Conservation (phyloP, 2,888 invertebrate genomes). For the Lithophane semibrunnea region DNA sequence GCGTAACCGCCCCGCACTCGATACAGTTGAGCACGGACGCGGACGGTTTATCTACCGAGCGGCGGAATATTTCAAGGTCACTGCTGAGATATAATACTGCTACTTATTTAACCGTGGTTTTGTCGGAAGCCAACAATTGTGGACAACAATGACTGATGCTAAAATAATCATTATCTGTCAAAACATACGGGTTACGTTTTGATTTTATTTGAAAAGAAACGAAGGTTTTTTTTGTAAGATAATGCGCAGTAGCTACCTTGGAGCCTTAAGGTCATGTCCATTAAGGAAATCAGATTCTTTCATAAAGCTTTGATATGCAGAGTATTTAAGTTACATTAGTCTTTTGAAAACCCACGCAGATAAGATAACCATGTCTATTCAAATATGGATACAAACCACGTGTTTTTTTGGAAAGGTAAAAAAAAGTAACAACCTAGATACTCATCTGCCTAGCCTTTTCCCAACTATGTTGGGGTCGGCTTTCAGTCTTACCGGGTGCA, state of each 20-base stretch:
- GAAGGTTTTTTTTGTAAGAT: background rate
- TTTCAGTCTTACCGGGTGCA: too few species aligned
- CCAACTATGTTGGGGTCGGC: too few species aligned
- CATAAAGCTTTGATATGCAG: background rate
- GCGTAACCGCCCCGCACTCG: too few species aligned
- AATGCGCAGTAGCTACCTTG: background rate
- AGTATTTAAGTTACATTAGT: background rate
- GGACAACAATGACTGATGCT: slow-evolving; percentile 31
- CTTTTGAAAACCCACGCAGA: background rate
- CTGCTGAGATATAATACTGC: too few species aligned
- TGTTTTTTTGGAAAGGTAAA: slow-evolving; percentile 1
- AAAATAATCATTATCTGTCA: slow-evolving; percentile 17
- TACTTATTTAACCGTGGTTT: background rate
- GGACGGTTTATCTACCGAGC: too few species aligned
- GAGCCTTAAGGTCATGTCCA: background rate
- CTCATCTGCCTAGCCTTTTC: too few species aligned
- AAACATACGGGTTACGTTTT: background rate
- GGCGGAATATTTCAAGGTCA: too few species aligned
- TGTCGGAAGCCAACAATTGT: background rate
- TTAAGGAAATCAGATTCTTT: slow-evolving; percentile 3
- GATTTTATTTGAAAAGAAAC: background rate
- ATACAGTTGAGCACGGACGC: too few species aligned
- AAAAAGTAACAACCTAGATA: background rate
- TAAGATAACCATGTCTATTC: background rate
- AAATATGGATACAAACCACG: background rate